Base-by-base conservation (phyloP, 2,888 invertebrate species). In the Luperina testacea region DNA sequence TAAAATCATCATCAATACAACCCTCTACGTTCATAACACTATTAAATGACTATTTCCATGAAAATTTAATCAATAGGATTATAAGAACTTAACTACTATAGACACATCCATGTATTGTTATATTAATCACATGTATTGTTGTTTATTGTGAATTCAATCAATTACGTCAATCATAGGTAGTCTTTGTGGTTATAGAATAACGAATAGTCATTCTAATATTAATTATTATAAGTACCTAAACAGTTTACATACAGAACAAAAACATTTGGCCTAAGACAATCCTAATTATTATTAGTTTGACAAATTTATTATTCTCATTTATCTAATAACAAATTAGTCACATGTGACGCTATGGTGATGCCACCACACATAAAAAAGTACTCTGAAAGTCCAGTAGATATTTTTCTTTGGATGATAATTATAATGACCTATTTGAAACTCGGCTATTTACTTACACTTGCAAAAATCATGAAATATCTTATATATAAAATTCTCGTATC, bases 201-300 rank as follows among this genome's bases (percentile, higher is more conserved):
- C 42, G 38, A 59, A 59, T 15, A 78, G 24, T 17, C 9, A 45
- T 69, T 57, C 1, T 51, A 38, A 59, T 42, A 75, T 42, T 81
- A 42, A 57, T 67, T 68, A 77, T 9, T 38, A 57, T 57, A 53
- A 48, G 17, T 48, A 48, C 15, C 48, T 59, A 59, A 13, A 51
- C 5, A 20, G 27, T 45, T 65, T 51, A 42, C 17, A 38, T 0
- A n/a, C 20, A 48, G 0, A 70, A 65, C 24, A 73, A 82, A 78
- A 82, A 78, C 53, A 5, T 72, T 69, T 70, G 45, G 57, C 68
- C 42, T 13, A 32, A 20, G 27, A 61, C 64, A 38, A 73, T 65
- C 53, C 11, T 51, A 63, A 51, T 57, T 20, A 51, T 57, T 20
- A 51, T 61, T 24, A 59, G 51, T 64, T 53, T 72, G 59, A 17